A percentile compares a stretch with the other conserved stretches of the same genome.
These are phyloP conservation scores for Antheraea mylitta DNA, from an alignment of 1,140 invertebrate species.

Conservation along the genomic window DNA sequence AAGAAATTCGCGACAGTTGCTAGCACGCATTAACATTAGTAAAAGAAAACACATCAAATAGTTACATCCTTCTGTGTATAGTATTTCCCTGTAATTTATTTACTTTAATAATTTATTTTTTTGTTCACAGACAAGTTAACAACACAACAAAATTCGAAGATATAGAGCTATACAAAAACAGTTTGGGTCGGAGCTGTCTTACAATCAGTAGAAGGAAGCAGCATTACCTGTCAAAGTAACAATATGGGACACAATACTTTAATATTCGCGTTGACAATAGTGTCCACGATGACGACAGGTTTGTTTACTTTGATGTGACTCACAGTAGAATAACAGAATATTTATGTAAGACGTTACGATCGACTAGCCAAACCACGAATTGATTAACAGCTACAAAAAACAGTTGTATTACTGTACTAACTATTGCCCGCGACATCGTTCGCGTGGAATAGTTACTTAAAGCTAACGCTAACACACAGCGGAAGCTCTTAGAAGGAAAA, in stretches of 20 bases:
- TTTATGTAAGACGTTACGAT: too few relatives aligned
- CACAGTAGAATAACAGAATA: background rate
- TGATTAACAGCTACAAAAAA: too few relatives aligned
- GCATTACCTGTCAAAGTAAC: background rate
- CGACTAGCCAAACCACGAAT: too few relatives aligned
- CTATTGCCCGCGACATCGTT: too few relatives aligned
- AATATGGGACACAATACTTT: slow-evolving; percentile 51
- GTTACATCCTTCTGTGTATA: too few relatives aligned
- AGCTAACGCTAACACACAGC: too few relatives aligned
- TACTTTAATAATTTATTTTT: background rate
- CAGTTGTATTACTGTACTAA: too few relatives aligned
- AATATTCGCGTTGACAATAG: slow-evolving; percentile 36
- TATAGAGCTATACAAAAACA: background rate
- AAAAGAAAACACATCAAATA: too few relatives aligned
- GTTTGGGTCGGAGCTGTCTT: background rate
- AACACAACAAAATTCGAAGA: background rate
- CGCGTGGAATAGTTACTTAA: too few relatives aligned
- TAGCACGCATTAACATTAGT: too few relatives aligned
- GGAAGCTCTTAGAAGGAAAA: too few relatives aligned
- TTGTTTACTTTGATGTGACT: slow-evolving; percentile 20
- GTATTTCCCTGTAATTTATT: background rate
- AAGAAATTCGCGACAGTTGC: too few relatives aligned
- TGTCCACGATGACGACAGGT: slow-evolving; percentile 51
- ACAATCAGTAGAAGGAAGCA: background rate
- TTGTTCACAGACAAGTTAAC: background rate